Evolutionary conservation across 2,113 vertebrate species (phyloP), one percentile per base, ranked within the genome.

Genomic region (Bathybates hornii): DNA sequence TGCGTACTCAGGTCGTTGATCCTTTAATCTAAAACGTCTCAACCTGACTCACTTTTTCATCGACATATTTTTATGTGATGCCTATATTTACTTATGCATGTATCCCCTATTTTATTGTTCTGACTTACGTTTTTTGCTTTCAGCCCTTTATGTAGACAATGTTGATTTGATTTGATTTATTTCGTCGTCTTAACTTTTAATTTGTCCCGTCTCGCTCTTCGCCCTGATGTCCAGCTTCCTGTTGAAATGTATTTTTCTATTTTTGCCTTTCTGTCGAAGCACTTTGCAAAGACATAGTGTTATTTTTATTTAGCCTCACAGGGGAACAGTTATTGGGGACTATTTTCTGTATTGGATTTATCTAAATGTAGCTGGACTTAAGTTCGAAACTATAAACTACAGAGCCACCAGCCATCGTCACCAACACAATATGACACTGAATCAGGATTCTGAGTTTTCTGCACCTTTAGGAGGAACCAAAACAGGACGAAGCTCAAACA

Each of bases 1-100:
- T 1, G 21, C 0, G 1, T 1, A 1, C 59, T 36, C 29, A 0
- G 59, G 38, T 0, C 2, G 3, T 0, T 14, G 5, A 41, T 7
- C 4, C 63, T 8, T 13, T 14, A 71, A 71, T 43, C 36, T 43
- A 68, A 38, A 38, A 38, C 0, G 6, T 68, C n/a, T 73, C 68
- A 43, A 73, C 3, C 38, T 29, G n/a, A 45, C 8, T 45, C 21
- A 0, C 0, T 16, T 14, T 1, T 0, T 73, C 41, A 73, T 29
- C 0, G 9, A 73, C 14, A 1, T 4, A 45, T 45, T 45, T 73
- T 3, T 10, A 1, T 16, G 5, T 7, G 68, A 10, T 73, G 13
- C 2, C 21, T 45, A 17, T 73, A 16, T 45, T 73, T 27, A 73
- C 9, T 45, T 27, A 10, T 45, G 41, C 21, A 0, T 73, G 9